Evolutionary conservation across 2,797 vertebrate species (phyloP), one percentile per base, ranked within the genome.

Genomic region (Streptopelia turtur): DNA sequence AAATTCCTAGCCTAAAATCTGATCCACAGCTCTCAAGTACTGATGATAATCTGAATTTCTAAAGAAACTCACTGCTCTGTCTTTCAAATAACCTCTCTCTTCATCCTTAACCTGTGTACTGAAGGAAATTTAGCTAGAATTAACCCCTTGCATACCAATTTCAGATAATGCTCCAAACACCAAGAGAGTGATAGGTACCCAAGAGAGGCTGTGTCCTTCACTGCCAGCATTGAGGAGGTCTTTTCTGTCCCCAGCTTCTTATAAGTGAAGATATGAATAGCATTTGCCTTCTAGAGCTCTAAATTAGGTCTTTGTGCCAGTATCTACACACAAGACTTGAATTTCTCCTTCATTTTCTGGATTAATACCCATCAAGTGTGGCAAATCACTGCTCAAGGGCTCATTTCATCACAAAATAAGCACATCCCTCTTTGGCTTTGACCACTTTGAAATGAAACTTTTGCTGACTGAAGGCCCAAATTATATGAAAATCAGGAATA

Each of bases 341-440:
- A 57, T 87, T 87, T 91, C 60, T 81, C 41, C 61, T 93, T 96
- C 1, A 4, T 63, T 88, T 95, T 84, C 70, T 93, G n/a, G 43
- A 72, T 94, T 96, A 91, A 94, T 90, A 66, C 83, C 11, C 39
- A 37, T 56, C 63, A 87, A 94, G 39, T 82, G 70, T 90, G 80
- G 66, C 72, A 91, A 93, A 96, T 90, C 64, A 66, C 49, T 64
- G 66, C 70, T 92, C 33, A 70, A 60, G 80, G 69, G 66, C 39
- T 52, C 24, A 25, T 92, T 93, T 87, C 43, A 56, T 35, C 13
- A 16, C 16, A 53, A 83, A 95, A 79, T 83, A 71, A 88, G 55
- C 28, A 53, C 47, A 79, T 65, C 35, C 5, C 25, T 86, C 78
- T 85, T 76, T 88, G 83, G 55, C 69, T 94, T 75, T 76, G 63